Evolutionary conservation across 2,888 invertebrate species (phyloP).

Genomic region (Cetonia aurata): DNA sequence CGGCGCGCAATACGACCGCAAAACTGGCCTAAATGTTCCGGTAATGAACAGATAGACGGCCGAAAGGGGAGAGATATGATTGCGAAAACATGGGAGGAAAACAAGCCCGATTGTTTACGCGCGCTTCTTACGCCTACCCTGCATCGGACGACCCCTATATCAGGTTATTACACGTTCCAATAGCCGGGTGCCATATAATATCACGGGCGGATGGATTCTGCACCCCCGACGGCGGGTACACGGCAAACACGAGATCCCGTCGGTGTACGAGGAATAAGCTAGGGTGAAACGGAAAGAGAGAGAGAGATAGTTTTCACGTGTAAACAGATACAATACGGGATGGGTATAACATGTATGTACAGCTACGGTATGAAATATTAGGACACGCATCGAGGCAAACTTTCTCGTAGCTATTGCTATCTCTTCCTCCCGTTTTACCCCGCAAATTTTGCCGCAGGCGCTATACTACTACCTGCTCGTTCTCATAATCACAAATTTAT

Average conservation of each 20-base stretch:
- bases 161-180: slow-evolving; percentile 62
- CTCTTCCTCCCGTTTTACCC: too few relatives aligned
- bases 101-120: slow-evolving; percentile 9
- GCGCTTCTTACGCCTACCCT: slow-evolving; percentile 46
- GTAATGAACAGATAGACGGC: slow-evolving; percentile 2
- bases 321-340: slow-evolving; percentile 39
- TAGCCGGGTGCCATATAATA: slow-evolving; percentile 62
- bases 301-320: slow-evolving; percentile 36
- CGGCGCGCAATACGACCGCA: background rate
- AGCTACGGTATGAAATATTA: too few relatives aligned
- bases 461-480: too few relatives aligned
- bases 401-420: too few relatives aligned
- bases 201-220: slow-evolving; percentile 59
- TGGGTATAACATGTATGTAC: slow-evolving; percentile 53
- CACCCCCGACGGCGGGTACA: slow-evolving; percentile 51
- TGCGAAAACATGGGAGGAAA: slow-evolving; percentile 10
- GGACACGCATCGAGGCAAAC: too few relatives aligned
- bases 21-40: background rate
- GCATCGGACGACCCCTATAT: slow-evolving; percentile 46
- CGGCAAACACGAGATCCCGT: slow-evolving; percentile 49
- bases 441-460: too few relatives aligned
- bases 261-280: slow-evolving; percentile 1
- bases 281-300: slow-evolving; percentile 38
- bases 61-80: background rate
- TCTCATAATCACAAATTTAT: too few relatives aligned